phyloP scores from a whole-genome alignment of 2,888 invertebrate genomes.

The Branchellion lobata region DNA sequence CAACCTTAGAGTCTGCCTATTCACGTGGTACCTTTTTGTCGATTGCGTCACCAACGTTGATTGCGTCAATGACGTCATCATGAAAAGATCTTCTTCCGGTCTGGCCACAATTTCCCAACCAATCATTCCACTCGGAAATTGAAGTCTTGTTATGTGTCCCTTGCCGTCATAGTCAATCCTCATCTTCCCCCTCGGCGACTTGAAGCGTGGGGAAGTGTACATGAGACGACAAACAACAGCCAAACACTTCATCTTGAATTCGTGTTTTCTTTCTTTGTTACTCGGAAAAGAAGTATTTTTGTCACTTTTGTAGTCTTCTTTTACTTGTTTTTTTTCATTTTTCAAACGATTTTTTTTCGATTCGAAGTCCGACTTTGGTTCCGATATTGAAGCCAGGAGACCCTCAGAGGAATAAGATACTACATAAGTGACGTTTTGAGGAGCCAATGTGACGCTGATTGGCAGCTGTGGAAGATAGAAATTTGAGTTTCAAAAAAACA shows the following conservation, averaged over 20 bases:
- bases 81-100: constrained; percentile 11
- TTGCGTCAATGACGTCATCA: not conserved
- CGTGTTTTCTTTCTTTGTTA: not conserved
- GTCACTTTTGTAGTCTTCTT: no score
- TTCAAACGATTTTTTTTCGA: not conserved
- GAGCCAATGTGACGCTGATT: not conserved
- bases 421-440: not conserved
- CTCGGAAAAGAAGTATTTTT: no score
- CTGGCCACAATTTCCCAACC: not conserved
- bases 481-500: no score
- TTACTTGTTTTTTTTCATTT: not conserved
- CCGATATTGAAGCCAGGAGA: not conserved
- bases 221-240: not conserved
- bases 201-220: not conserved
- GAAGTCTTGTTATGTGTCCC: not conserved
- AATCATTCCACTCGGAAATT: not conserved
- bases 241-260: not conserved
- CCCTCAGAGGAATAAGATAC: not conserved
- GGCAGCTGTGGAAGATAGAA: not conserved
- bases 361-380: not conserved
- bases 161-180: not conserved
- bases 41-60: not conserved
- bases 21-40: not conserved
- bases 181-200: not conserved
- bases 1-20: not conserved